Percentiles rank a stretch among this genome's conserved stretches.
phyloP scores from a whole-genome alignment of 1,140 invertebrate species.

The Penaeus japonicus region DNA sequence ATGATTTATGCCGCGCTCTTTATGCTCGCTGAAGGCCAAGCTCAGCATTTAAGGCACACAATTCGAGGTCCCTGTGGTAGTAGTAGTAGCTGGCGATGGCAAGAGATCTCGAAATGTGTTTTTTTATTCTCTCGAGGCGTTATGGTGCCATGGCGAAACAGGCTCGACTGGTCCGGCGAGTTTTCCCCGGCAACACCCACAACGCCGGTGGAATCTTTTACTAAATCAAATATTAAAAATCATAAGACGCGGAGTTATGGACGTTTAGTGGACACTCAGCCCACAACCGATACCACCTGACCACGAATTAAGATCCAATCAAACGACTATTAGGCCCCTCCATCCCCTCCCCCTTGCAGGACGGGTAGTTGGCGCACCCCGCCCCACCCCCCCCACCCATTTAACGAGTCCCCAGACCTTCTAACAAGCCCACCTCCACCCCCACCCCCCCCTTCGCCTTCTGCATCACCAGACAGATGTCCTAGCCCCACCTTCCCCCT shows the following conservation, averaged over 20 bases:
- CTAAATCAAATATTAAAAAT: conserved; percentile 34
- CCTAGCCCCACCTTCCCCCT: no score
- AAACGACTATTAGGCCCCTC: conserved; percentile 38
- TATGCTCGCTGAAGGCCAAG: background rate
- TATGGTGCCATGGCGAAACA: no score
- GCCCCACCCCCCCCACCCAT: no score
- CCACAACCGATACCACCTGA: conserved; percentile 18
- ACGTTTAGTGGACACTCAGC: conserved; percentile 37
- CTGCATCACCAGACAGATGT: no score
- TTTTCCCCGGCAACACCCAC: conserved; percentile 26
- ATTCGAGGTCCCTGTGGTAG: no score
- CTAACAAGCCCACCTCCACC: no score
- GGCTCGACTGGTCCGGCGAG: no score
- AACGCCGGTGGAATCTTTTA: conserved; percentile 6
- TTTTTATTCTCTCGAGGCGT: no score
- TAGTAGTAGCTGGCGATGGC: no score
- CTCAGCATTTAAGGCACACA: background rate
- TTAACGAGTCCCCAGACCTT: no score
- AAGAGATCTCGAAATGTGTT: no score
- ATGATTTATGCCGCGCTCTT: background rate
- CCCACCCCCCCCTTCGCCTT: no score
- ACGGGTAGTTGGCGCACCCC: background rate
- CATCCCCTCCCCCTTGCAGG: conserved; percentile 1
- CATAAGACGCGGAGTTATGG: background rate
- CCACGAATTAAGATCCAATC: conserved; percentile 50